These are phyloP conservation scores for Geococcyx californianus DNA, from an alignment of 2,113 vertebrate species.

Conservation along the genomic window DNA sequence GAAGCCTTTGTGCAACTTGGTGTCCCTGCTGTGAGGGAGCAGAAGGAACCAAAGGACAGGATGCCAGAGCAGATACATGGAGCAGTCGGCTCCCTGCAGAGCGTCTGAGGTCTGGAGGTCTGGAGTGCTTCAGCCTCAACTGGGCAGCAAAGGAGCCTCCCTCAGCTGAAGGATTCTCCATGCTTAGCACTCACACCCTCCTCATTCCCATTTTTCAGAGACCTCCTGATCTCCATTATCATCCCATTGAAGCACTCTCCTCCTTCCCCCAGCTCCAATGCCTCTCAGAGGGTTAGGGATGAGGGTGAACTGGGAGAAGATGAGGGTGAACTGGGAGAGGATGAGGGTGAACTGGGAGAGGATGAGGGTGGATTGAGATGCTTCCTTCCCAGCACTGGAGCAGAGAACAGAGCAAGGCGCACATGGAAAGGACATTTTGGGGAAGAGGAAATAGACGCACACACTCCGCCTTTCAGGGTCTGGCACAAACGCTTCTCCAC, in stretches of 20 bases:
- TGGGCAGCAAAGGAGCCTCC: neutral
- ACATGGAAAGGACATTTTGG: neutral
- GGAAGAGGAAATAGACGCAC: neutral
- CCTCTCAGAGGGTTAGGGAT: neutral
- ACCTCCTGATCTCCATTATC: neutral
- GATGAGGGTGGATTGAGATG: neutral
- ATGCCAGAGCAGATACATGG: neutral
- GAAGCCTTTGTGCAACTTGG: neutral
- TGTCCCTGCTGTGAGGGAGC: neutral
- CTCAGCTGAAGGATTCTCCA: neutral
- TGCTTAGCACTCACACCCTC: neutral
- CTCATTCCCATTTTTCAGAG: neutral
- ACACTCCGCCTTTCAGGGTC: accelerated
- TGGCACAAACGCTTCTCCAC: neutral
- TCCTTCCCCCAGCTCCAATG: neutral
- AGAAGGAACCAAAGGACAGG: neutral
- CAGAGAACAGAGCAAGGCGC: neutral
- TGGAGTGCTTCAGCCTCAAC: neutral
- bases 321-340: neutral
- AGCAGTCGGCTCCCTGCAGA: neutral
- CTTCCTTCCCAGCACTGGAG: neutral
- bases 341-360: neutral
- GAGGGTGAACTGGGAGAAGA: neutral
- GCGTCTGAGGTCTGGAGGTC: neutral
- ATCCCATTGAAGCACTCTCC: accelerated